phyloP scores from a whole-genome alignment of 2,113 vertebrate genomes.

The Harpagus bidentatus region DNA sequence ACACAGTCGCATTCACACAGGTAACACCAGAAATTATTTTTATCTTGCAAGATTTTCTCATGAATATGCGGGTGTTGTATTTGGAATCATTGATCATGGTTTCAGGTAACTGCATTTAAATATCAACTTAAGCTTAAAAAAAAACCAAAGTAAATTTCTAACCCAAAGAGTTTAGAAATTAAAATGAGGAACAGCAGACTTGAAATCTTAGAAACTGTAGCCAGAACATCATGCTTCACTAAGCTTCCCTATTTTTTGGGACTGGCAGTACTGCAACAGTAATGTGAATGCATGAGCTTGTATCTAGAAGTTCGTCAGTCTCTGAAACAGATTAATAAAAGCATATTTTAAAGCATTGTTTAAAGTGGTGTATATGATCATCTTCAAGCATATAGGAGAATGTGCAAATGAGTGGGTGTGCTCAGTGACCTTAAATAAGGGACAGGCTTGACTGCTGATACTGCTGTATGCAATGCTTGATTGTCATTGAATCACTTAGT shows the following conservation, averaged over 20 bases:
- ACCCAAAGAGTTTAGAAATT: background rate
- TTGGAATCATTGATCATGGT: background rate
- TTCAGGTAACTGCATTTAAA: background rate
- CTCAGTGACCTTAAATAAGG: background rate
- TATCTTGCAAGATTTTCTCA: background rate
- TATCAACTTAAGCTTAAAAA: background rate
- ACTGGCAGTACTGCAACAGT: background rate
- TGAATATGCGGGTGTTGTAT: background rate
- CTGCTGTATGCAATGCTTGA: background rate
- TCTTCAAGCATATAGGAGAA: background rate
- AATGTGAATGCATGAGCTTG: background rate
- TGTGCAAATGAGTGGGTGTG: background rate
- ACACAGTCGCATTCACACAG: constrained; percentile 96
- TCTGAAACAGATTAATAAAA: background rate
- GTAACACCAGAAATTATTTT: constrained; percentile 58
- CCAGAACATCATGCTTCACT: background rate
- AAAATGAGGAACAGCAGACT: background rate
- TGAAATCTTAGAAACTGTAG: background rate
- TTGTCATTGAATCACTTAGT: background rate
- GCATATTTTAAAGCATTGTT: background rate
- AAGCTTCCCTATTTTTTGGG: background rate
- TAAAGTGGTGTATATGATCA: background rate
- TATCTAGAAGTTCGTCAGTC: background rate
- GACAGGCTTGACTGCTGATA: background rate
- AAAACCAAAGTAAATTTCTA: background rate